phyloP scores from a whole-genome alignment of 2,113 vertebrate genomes.

The Rhegmatorhina hoffmannsi region DNA sequence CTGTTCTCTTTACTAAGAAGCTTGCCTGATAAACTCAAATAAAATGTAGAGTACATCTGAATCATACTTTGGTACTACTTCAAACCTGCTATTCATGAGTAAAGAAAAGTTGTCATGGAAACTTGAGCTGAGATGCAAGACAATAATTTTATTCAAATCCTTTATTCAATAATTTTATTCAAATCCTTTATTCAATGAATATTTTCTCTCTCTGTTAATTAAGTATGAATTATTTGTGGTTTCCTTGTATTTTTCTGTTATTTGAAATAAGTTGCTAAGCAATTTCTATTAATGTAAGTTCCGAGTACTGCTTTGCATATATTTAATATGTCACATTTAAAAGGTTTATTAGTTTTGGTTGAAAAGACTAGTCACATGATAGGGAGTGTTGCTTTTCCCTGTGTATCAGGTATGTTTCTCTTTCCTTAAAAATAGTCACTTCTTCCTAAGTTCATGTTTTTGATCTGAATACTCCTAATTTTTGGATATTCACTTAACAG shows the following conservation, averaged over 20 bases:
- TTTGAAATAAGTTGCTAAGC: constrained; percentile 9
- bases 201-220: constrained; percentile 4
- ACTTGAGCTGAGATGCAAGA: neutral
- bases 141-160: neutral
- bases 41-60: neutral
- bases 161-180: constrained; percentile 41
- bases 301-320: neutral
- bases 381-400: neutral
- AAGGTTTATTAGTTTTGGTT: neutral
- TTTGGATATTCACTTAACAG: neutral
- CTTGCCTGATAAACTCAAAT: constrained; percentile 8
- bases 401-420: neutral
- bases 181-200: constrained; percentile 13
- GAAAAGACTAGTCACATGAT: neutral
- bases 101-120: constrained; percentile 58
- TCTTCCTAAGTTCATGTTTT: neutral
- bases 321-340: neutral
- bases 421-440: neutral
- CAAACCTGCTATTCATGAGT: constrained; percentile 3
- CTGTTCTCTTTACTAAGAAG: neutral
- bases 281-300: constrained; percentile 11
- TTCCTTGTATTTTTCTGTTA: neutral
- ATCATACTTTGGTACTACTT: constrained; percentile 19
- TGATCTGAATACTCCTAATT: neutral
- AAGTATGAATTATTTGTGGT: neutral